Evolutionary conservation across 2,888 invertebrate genomes (phyloP).

Genomic region (Cylloceria caligata): DNA sequence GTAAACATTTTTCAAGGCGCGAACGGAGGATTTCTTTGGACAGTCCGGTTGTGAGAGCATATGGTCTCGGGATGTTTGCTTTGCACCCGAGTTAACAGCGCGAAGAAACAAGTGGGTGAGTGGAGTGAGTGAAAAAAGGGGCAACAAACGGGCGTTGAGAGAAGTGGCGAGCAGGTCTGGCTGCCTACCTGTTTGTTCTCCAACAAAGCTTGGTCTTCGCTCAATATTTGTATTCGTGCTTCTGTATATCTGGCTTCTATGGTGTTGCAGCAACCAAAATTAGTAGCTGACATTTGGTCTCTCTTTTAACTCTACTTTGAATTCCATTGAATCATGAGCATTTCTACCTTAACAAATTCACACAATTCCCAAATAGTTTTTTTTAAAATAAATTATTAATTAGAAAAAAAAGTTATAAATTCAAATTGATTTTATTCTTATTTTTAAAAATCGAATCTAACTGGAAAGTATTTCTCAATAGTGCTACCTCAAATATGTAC

Average conservation of each 20-base stretch:
- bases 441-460: neutral
- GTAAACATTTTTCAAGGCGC: slow-evolving; percentile 31
- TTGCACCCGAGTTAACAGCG: slow-evolving; percentile 36
- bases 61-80: slow-evolving; percentile 37
- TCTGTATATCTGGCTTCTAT: slow-evolving; percentile 11
- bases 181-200: slow-evolving; percentile 30
- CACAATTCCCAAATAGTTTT: too few species aligned
- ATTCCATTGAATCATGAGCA: neutral
- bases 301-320: neutral
- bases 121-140: slow-evolving; percentile 10
- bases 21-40: slow-evolving; percentile 26
- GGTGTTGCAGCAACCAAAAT: slow-evolving; percentile 10
- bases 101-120: slow-evolving; percentile 24
- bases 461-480: neutral
- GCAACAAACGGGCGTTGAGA: neutral
- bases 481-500: slow-evolving; percentile 13
- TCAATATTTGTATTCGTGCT: slow-evolving; percentile 34
- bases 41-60: slow-evolving; percentile 24
- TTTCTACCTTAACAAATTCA: too few species aligned
- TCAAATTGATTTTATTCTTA: neutral
- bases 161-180: neutral
- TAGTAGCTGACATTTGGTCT: neutral
- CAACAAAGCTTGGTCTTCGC: slow-evolving; percentile 17
- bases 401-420: too few species aligned
- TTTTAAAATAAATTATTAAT: too few species aligned